phyloP scores from a whole-genome alignment of 2,888 invertebrate genomes.

The Tineola bisselliella region DNA sequence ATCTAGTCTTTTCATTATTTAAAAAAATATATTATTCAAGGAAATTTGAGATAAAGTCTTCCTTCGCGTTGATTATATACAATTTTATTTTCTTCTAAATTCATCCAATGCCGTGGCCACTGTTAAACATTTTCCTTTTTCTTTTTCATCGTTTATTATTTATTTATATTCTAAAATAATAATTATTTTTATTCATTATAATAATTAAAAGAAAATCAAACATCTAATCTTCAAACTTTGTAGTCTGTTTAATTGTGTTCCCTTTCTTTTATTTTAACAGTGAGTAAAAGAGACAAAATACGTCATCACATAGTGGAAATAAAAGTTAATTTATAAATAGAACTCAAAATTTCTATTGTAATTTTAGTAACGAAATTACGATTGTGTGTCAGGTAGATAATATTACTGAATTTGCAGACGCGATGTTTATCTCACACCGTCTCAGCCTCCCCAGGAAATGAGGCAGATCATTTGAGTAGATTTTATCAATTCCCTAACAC shows the following conservation, averaged over 20 bases:
- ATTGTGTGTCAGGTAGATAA: neutral
- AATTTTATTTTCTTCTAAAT: neutral
- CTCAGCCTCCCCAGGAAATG: slow-evolving; percentile 20
- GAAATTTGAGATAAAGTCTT: neutral
- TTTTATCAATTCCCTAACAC: slow-evolving; percentile 18
- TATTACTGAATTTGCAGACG: neutral
- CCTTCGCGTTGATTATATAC: neutral
- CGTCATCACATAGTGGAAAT: too few species aligned
- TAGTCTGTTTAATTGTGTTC: too few species aligned
- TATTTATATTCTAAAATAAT: too few species aligned
- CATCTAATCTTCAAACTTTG: too few species aligned
- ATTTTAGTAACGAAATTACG: too few species aligned
- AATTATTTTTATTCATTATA: too few species aligned
- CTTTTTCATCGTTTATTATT: neutral
- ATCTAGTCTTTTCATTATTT: neutral
- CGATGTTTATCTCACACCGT: neutral
- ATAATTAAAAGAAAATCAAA: too few species aligned
- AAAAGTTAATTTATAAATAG: too few species aligned
- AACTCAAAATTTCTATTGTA: too few species aligned
- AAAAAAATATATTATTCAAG: neutral
- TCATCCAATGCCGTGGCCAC: neutral
- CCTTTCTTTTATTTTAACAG: too few species aligned
- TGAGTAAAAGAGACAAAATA: too few species aligned
- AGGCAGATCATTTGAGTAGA: slow-evolving; percentile 22
- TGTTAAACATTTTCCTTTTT: neutral